Percentiles rank a stretch among this genome's conserved stretches.
Conservation (phyloP, 1,140 invertebrate genomes). For the Ephestia elutella region DNA sequence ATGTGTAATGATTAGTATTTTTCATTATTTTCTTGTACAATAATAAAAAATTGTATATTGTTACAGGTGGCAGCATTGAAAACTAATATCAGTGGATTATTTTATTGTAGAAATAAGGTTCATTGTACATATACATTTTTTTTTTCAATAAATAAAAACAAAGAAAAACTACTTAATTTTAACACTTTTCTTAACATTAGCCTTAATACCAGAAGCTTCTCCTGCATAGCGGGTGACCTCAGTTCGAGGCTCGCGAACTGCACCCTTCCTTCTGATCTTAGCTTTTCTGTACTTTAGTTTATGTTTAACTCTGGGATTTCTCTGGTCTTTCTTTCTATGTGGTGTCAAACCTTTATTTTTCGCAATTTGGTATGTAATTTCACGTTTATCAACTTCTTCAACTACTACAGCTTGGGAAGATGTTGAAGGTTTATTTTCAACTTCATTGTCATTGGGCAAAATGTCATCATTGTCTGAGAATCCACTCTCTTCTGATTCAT, state of each 20-base stretch:
- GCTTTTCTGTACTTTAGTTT: slow-evolving; percentile 93
- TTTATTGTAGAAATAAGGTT: slow-evolving; percentile 50
- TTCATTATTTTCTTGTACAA: no score
- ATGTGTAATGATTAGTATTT: no score
- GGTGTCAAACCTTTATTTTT: slow-evolving; percentile 97
- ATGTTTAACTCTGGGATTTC: slow-evolving; percentile 96
- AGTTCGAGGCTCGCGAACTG: slow-evolving; percentile 85
- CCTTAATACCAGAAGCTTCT: slow-evolving; percentile 93
- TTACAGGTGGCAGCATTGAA: slow-evolving; percentile 68
- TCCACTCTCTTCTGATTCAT: slow-evolving; percentile 64
- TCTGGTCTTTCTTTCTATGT: slow-evolving; percentile 89
- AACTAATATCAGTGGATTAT: slow-evolving; percentile 15
- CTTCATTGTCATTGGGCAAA: slow-evolving; percentile 42
- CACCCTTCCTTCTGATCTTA: slow-evolving; percentile 90
- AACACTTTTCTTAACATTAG: slow-evolving; percentile 87
- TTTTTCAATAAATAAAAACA: slow-evolving; percentile 22
- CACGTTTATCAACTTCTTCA: slow-evolving; percentile 80
- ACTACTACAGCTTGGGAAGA: slow-evolving; percentile 36
- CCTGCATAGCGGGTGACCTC: slow-evolving; percentile 88
- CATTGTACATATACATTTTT: slow-evolving; percentile 27
- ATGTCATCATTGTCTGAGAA: slow-evolving; percentile 57
- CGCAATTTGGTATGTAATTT: slow-evolving; percentile 93
- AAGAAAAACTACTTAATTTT: slow-evolving; percentile 81
- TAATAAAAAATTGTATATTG: slow-evolving; percentile 20
- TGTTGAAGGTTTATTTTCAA: slow-evolving; percentile 49